Evolutionary conservation across 2,113 vertebrate genomes (phyloP).

Genomic region (Charadrius vociferus): DNA sequence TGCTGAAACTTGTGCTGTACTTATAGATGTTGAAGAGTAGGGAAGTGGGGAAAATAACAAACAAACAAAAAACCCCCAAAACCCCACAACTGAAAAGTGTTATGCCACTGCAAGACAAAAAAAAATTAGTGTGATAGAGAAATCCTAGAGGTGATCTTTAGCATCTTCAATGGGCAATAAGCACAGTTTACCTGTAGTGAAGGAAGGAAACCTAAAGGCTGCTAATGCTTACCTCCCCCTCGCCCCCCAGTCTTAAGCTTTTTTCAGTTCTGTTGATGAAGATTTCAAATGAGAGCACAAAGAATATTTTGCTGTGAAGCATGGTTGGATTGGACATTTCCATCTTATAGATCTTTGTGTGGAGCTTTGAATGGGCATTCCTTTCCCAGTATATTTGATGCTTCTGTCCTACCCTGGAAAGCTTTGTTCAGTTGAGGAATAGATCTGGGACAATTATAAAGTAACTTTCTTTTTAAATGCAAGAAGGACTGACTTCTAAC

Average conservation of each 20-base stretch:
- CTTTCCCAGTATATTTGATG: not conserved
- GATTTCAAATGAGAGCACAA: not conserved
- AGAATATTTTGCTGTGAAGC: not conserved
- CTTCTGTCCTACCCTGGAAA: not conserved
- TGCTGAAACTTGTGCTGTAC: not conserved
- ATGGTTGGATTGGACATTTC: not conserved
- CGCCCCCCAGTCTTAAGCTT: not conserved
- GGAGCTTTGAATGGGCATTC: not conserved
- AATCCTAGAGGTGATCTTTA: not conserved
- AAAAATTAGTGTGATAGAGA: not conserved
- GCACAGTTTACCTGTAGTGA: not conserved
- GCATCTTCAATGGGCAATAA: not conserved
- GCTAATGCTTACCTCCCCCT: not conserved
- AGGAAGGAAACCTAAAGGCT: not conserved
- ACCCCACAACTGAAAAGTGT: not conserved
- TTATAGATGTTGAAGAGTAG: not conserved
- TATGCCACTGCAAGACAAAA: not conserved
- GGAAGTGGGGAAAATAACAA: no score
- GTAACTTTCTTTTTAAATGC: not conserved
- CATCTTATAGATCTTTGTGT: not conserved
- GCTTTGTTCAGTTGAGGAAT: not conserved
- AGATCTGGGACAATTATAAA: not conserved
- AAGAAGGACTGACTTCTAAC: not conserved
- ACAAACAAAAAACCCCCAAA: not conserved
- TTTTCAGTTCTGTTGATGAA: not conserved